Conservation (phyloP, 1,140 invertebrate species). For the Drosophila sulfurigaster region DNA sequence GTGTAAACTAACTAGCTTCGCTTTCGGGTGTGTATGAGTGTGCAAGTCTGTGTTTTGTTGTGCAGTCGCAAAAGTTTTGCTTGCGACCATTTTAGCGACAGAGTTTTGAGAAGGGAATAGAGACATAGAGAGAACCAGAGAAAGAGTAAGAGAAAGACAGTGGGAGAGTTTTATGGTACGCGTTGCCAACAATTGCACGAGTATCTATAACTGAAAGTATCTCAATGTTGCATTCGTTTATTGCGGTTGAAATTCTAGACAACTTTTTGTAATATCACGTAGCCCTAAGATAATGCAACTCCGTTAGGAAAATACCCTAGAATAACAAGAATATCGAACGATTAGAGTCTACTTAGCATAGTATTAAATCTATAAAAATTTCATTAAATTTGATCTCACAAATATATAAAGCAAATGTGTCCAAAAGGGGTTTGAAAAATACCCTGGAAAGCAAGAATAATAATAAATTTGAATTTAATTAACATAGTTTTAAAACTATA, state of each 20-base stretch:
- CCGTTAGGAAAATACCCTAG: background rate
- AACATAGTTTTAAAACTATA: too few relatives aligned
- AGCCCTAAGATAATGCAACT: background rate
- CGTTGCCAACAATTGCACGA: conserved; percentile 19
- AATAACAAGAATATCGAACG: background rate
- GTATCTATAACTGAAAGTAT: conserved; percentile 44
- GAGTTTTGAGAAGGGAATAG: conserved; percentile 1
- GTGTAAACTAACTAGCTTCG: conserved; percentile 25
- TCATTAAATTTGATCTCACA: too few relatives aligned
- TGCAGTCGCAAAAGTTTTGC: conserved; percentile 35
- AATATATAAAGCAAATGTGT: too few relatives aligned
- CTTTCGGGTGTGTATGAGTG: background rate
- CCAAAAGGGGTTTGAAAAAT: background rate
- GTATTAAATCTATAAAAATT: too few relatives aligned
- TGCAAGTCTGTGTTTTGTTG: conserved; percentile 15
- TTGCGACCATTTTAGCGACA: conserved; percentile 21
- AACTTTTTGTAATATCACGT: conserved; percentile 21
- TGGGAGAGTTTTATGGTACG: conserved; percentile 18
- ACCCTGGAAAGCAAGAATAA: background rate
- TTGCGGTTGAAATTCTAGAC: conserved; percentile 25
- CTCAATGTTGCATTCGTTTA: conserved; percentile 50
- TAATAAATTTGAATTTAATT: too few relatives aligned
- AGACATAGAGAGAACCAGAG: background rate
- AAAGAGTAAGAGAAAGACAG: background rate
- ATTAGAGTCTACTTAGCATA: too few relatives aligned